These are phyloP conservation scores for Aphelenchoides fujianensis DNA, from an alignment of 1,140 invertebrate genomes.

Conservation along the genomic window DNA sequence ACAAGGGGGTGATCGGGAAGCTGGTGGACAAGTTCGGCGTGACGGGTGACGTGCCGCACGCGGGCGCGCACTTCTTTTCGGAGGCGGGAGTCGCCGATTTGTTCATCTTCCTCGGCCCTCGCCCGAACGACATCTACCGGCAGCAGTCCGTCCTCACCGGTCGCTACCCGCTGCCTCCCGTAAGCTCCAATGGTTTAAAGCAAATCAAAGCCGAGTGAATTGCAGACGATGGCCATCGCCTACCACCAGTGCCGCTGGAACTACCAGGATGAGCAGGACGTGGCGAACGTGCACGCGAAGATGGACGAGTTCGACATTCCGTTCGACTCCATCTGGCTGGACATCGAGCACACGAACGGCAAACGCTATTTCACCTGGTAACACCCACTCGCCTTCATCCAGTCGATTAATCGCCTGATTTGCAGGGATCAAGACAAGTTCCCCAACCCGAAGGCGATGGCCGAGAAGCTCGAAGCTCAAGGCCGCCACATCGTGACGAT, in stretches of 20 bases:
- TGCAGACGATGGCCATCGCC: constrained; percentile 71
- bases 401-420: constrained; percentile 66
- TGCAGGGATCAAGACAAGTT: constrained; percentile 90
- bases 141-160: constrained; percentile 87
- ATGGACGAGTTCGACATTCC: constrained; percentile 88
- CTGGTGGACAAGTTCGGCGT: constrained; percentile 47
- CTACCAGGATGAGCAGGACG: constrained; percentile 90
- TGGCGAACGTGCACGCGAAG: constrained; percentile 74
- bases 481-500: constrained; percentile 90
- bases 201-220: not conserved
- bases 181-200: too few species aligned
- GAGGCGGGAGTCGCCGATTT: constrained; percentile 90
- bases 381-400: too few species aligned
- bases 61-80: constrained; percentile 77
- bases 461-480: constrained; percentile 77
- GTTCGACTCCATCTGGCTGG: constrained; percentile 92
- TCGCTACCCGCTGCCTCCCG: constrained; percentile 78
- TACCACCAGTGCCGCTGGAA: constrained; percentile 99
- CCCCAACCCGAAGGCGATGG: constrained; percentile 80
- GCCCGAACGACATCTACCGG: constrained; percentile 76
- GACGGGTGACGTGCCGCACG: constrained; percentile 64
- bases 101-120: constrained; percentile 84
- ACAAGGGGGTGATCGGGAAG: constrained; percentile 41
- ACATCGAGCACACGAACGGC: constrained; percentile 95
- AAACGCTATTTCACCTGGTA: constrained; percentile 73